Percentiles rank a stretch among this genome's conserved stretches.
Evolutionary conservation across 2,888 invertebrate species (phyloP).

Genomic region (Aspidiotus rigidus): DNA sequence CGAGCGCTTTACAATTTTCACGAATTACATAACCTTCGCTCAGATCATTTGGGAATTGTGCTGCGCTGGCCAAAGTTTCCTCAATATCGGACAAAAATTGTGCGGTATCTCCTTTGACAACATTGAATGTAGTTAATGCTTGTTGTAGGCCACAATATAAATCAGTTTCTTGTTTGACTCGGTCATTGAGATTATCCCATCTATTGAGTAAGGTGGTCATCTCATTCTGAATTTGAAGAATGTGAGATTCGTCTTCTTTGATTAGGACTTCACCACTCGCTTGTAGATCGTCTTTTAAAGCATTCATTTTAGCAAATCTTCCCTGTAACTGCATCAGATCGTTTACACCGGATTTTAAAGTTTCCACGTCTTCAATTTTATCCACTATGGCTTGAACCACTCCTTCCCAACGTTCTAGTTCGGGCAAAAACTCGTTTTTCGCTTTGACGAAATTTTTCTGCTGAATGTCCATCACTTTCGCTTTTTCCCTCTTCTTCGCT

Average conservation of each 20-base stretch:
- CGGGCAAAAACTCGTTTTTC: constrained; percentile 5
- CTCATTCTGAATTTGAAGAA: constrained; percentile 16
- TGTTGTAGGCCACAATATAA: constrained; percentile 22
- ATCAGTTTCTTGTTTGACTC: constrained; percentile 19
- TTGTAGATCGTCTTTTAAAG: constrained; percentile 22
- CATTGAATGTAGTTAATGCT: constrained; percentile 9
- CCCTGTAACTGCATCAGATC: constrained; percentile 14
- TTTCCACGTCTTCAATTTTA: constrained; percentile 1
- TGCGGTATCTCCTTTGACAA: constrained; percentile 19
- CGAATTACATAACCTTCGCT: constrained; percentile 60
- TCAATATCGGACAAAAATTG: constrained; percentile 19
- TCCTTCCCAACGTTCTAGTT: constrained; percentile 12
- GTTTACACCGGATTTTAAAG: constrained; percentile 1
- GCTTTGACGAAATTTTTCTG: constrained; percentile 18
- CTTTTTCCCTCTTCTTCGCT: constrained; percentile 20
- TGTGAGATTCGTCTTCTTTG: constrained; percentile 23
- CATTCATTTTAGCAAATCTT: constrained; percentile 12
- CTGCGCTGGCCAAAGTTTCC: neutral
- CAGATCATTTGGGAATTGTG: constrained; percentile 56
- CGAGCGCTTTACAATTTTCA: constrained; percentile 65
- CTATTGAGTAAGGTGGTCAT: constrained; percentile 4
- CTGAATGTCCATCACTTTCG: constrained; percentile 15
- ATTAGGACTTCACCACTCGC: constrained; percentile 18
- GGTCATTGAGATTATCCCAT: constrained; percentile 24
- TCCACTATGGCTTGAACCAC: neutral